phyloP scores from a whole-genome alignment of 1,140 invertebrate species.

The Tetramorium parvispinum region DNA sequence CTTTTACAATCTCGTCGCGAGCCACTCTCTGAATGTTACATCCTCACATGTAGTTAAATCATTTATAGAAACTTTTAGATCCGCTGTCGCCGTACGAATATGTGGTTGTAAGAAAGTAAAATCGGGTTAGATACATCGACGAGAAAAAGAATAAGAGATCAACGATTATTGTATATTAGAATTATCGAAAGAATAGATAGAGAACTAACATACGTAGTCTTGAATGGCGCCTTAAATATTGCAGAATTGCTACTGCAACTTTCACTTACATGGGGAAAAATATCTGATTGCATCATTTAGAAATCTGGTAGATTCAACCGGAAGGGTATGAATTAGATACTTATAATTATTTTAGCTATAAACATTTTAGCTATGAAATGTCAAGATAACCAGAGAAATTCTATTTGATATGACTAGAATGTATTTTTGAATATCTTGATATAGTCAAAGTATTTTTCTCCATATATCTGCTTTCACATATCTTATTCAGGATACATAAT shows the following conservation, averaged over 20 bases:
- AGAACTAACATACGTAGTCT: background rate
- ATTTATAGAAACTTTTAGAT: conserved; percentile 35
- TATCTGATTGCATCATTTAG: background rate
- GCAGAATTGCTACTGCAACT: conserved; percentile 62
- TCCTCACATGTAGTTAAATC: conserved; percentile 30
- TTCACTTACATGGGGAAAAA: background rate
- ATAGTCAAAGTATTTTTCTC: background rate
- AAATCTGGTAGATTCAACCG: background rate
- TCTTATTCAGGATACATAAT: background rate
- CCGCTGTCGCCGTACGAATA: background rate
- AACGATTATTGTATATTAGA: conserved; percentile 7
- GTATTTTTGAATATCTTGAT: background rate
- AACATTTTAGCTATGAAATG: background rate
- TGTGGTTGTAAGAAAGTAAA: background rate
- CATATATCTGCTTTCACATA: conserved; percentile 7
- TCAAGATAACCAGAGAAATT: background rate
- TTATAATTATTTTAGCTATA: background rate
- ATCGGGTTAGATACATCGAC: background rate
- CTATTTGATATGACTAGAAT: background rate
- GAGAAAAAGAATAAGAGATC: conserved; percentile 20
- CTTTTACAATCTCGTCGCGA: conserved; percentile 28
- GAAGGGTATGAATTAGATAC: background rate
- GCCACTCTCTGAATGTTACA: background rate
- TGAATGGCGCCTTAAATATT: conserved; percentile 30
- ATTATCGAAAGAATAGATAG: conserved; percentile 32